Conservation (phyloP, 2,888 invertebrate genomes). For the Caenorhabditis drosophilae region DNA sequence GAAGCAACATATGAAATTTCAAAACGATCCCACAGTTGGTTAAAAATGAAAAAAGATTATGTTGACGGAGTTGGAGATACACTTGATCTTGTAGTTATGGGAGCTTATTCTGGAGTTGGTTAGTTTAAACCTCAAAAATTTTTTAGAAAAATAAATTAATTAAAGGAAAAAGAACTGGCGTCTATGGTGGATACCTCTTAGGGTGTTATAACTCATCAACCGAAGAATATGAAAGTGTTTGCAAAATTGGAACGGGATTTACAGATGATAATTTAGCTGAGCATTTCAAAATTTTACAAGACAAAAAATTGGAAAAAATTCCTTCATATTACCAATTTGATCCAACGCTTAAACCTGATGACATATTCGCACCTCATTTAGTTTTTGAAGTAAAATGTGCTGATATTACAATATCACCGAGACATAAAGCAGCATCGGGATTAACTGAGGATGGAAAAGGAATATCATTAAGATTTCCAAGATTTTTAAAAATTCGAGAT, state of each 20-base stretch:
- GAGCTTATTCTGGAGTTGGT: conserved; percentile 82
- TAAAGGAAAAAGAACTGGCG: conserved; percentile 89
- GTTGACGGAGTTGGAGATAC: conserved; percentile 95
- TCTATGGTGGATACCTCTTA: conserved; percentile 91
- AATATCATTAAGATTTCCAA: conserved; percentile 91
- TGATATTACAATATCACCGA: conserved; percentile 92
- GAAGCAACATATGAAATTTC: conserved; percentile 96
- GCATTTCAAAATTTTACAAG: conserved; percentile 80
- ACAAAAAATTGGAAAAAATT: conserved; percentile 77
- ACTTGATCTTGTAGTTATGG: conserved; percentile 91
- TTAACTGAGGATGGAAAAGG: conserved; percentile 74
- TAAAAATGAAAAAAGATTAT: conserved; percentile 82
- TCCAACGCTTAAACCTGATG: conserved; percentile 79
- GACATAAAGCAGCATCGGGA: conserved; percentile 83
- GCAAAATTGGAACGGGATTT: conserved; percentile 94
- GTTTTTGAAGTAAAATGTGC: conserved; percentile 96
- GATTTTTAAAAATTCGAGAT: conserved; percentile 85
- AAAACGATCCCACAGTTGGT: conserved; percentile 89
- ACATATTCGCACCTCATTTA: conserved; percentile 83
- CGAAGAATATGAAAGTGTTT: conserved; percentile 90
- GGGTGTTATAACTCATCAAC: conserved; percentile 88
- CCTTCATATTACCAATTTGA: conserved; percentile 81
- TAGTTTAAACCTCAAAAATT: too few relatives aligned
- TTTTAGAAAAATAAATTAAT: too few relatives aligned
- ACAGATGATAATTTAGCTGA: conserved; percentile 84